These are phyloP conservation scores for Aulostomus chinensis DNA, from an alignment of 2,797 vertebrate species.

Conservation along the genomic window DNA sequence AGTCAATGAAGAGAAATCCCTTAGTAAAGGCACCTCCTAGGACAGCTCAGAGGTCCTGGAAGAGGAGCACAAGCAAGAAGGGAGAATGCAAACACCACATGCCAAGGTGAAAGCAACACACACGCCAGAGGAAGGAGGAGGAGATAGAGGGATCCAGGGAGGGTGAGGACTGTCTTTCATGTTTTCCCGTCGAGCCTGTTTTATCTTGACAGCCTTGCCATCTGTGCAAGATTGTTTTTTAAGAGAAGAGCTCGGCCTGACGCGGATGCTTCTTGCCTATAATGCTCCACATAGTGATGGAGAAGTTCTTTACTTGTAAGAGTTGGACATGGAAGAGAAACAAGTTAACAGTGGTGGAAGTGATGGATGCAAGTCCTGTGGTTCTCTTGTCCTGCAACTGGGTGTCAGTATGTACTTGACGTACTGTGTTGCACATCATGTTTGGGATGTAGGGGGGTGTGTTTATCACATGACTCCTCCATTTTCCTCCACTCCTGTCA, in stretches of 20 bases:
- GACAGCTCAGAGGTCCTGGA: constrained; percentile 63
- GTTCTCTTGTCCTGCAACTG: constrained; percentile 7
- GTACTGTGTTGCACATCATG: constrained; percentile 14
- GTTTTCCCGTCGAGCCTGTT: constrained; percentile 36
- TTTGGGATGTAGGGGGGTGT: constrained; percentile 4
- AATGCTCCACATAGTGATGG: not conserved
- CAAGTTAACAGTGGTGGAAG: constrained; percentile 1
- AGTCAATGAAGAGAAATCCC: constrained; percentile 70
- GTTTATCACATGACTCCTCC: constrained; percentile 22
- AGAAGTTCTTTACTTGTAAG: constrained; percentile 19
- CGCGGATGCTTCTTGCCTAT: constrained; percentile 13
- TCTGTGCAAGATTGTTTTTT: constrained; percentile 27
- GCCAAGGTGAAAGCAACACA: constrained; percentile 63
- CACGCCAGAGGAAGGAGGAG: constrained; percentile 34
- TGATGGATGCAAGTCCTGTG: not conserved
- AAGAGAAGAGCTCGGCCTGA: constrained; percentile 20
- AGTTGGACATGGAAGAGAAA: constrained; percentile 25
- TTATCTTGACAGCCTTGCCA: constrained; percentile 33
- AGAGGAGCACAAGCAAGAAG: constrained; percentile 31
- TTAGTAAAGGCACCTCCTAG: constrained; percentile 59
- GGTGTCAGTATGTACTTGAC: constrained; percentile 7
- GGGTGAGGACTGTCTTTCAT: constrained; percentile 41
- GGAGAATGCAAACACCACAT: constrained; percentile 33
- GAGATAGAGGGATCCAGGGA: constrained; percentile 3
- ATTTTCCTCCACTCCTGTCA: constrained; percentile 9